A percentile compares a stretch with the other conserved stretches of the same genome.
Evolutionary conservation across 2,113 vertebrate species (phyloP).

Genomic region (Notiomystis cincta): DNA sequence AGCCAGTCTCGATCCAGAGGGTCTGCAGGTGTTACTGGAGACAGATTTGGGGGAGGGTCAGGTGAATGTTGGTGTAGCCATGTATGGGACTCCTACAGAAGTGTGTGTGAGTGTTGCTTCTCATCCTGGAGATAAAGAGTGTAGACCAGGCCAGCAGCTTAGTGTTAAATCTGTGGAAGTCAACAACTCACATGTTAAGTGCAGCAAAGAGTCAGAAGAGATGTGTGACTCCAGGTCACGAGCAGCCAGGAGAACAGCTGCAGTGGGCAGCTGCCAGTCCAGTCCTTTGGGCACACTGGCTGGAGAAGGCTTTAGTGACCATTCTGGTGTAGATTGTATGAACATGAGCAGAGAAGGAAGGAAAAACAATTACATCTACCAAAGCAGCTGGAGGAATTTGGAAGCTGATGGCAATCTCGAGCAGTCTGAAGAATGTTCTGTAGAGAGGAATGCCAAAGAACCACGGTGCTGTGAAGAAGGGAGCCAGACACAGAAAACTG

Average conservation of each 20-base stretch:
- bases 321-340: not conserved
- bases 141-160: not conserved
- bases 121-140: not conserved
- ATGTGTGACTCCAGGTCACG: not conserved
- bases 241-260: not conserved
- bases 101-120: not conserved
- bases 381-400: not conserved
- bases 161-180: not conserved
- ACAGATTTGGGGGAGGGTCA: not conserved
- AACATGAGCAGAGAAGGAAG: not conserved
- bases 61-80: not conserved
- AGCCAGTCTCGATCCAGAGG: not conserved
- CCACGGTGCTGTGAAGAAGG: not conserved
- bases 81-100: not conserved
- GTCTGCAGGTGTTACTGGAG: slow-evolving; percentile 22
- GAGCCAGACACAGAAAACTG: not conserved
- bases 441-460: not conserved
- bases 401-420: rapidly evolving
- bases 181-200: not conserved
- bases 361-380: not conserved
- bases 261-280: not conserved
- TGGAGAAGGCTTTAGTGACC: not conserved
- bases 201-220: not conserved
- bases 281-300: not conserved
- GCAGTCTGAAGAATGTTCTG: not conserved